phyloP scores from a whole-genome alignment of 2,888 invertebrate species.

The Andrena bucephala region DNA sequence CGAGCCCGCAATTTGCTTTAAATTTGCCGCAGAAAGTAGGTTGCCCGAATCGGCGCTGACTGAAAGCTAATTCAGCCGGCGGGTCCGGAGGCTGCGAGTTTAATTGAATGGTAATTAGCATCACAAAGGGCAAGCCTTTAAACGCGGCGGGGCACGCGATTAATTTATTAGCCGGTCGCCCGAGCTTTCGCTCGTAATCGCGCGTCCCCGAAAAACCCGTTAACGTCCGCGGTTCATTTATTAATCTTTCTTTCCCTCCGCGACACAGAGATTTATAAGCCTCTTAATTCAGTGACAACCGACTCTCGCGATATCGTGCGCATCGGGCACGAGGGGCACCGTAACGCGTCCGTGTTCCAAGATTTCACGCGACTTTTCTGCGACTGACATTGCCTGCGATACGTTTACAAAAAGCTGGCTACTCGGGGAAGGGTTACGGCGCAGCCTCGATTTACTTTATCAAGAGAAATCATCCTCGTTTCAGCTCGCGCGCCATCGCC shows the following conservation, averaged over 20 bases:
- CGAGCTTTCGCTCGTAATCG: slow-evolving; percentile 13
- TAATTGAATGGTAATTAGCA: slow-evolving; percentile 82
- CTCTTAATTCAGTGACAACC: slow-evolving; percentile 14
- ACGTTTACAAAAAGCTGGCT: too few species aligned
- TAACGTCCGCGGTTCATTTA: slow-evolving; percentile 18
- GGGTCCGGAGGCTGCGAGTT: slow-evolving; percentile 68
- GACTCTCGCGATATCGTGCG: neutral
- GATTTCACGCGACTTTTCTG: neutral
- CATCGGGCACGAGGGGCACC: neutral
- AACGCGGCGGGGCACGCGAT: slow-evolving; percentile 63
- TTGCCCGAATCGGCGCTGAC: slow-evolving; percentile 41
- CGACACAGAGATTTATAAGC: neutral
- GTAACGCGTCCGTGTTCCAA: neutral
- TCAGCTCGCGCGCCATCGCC: neutral
- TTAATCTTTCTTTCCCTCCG: slow-evolving; percentile 2
- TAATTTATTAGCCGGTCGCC: slow-evolving; percentile 62
- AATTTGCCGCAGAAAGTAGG: slow-evolving; percentile 50
- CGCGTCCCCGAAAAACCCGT: slow-evolving; percentile 10
- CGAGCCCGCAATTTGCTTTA: slow-evolving; percentile 34
- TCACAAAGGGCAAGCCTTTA: slow-evolving; percentile 75
- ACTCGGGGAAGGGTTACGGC: too few species aligned
- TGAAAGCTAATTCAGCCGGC: slow-evolving; percentile 67
- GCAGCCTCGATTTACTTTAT: too few species aligned
- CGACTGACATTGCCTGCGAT: too few species aligned
- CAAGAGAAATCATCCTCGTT: too few species aligned